Evolutionary conservation across 2,888 invertebrate species (phyloP).

Genomic region (Cheilosia scutellata): DNA sequence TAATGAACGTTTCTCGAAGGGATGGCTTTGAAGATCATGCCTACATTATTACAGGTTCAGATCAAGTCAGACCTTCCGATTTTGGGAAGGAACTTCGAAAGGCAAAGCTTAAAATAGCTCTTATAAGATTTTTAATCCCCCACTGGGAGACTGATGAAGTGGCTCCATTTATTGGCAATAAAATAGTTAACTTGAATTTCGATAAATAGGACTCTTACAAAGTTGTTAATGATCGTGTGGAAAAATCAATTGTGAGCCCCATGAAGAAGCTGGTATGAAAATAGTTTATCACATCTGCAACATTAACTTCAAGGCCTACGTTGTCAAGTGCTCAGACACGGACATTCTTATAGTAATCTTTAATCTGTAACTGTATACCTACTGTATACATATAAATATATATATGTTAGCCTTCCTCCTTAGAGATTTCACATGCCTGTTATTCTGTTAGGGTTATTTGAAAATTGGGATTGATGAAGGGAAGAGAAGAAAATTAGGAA

Average conservation of each 20-base stretch:
- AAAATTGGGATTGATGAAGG: too few relatives aligned
- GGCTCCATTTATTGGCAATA: neutral
- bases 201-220: conserved; percentile 1
- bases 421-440: too few relatives aligned
- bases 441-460: too few relatives aligned
- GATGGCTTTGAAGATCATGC: neutral
- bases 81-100: conserved; percentile 24
- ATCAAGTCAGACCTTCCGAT: conserved; percentile 25
- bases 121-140: conserved; percentile 3
- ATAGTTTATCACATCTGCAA: conserved; percentile 28
- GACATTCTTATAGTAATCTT: conserved; percentile 18
- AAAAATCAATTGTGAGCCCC: conserved; percentile 12
- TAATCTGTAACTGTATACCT: too few relatives aligned
- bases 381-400: too few relatives aligned
- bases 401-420: too few relatives aligned
- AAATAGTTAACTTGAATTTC: neutral
- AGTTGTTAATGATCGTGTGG: conserved; percentile 16
- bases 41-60: conserved; percentile 16
- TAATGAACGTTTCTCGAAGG: conserved; percentile 2
- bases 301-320: conserved; percentile 16
- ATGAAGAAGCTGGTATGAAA: conserved; percentile 27
- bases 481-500: too few relatives aligned
- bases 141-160: conserved; percentile 13
- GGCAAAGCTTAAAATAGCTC: conserved; percentile 5
- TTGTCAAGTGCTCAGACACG: conserved; percentile 5